phyloP scores from a whole-genome alignment of 2,113 vertebrate species.

The Centropristis striata region DNA sequence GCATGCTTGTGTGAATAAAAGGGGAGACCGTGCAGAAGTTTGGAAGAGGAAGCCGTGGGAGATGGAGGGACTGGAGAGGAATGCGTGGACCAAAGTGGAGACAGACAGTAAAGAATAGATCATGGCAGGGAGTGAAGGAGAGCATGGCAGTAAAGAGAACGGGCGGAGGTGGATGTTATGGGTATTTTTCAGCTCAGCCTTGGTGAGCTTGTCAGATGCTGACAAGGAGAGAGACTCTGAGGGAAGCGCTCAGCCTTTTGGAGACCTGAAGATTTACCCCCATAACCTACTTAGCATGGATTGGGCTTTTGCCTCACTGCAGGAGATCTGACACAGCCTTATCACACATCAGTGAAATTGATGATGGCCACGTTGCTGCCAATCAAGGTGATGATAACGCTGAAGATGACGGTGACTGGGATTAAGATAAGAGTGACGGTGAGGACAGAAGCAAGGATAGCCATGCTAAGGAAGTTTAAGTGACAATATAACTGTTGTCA shows the following conservation, averaged over 20 bases:
- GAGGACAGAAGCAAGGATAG: conserved; percentile 13
- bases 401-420: conserved; percentile 43
- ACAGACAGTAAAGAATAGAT: conserved; percentile 67
- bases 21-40: conserved; percentile 17
- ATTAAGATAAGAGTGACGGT: conserved; percentile 25
- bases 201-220: conserved; percentile 76
- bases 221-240: conserved; percentile 69
- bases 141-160: conserved; percentile 62
- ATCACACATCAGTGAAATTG: conserved; percentile 60
- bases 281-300: conserved; percentile 80
- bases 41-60: conserved; percentile 37
- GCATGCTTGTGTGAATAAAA: conserved; percentile 32
- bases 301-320: conserved; percentile 59
- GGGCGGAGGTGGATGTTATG: conserved; percentile 68
- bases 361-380: conserved; percentile 46
- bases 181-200: conserved; percentile 73
- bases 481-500: too few relatives aligned
- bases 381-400: conserved; percentile 54
- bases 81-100: conserved; percentile 50
- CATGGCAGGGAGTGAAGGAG: conserved; percentile 65
- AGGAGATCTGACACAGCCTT: conserved; percentile 62
- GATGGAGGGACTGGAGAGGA: conserved; percentile 47
- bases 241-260: conserved; percentile 59
- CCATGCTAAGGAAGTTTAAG: not conserved
- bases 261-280: conserved; percentile 78